Percentiles rank a stretch among this genome's conserved stretches.
Evolutionary conservation across 2,113 vertebrate genomes (phyloP).

Genomic region (Strix uralensis): DNA sequence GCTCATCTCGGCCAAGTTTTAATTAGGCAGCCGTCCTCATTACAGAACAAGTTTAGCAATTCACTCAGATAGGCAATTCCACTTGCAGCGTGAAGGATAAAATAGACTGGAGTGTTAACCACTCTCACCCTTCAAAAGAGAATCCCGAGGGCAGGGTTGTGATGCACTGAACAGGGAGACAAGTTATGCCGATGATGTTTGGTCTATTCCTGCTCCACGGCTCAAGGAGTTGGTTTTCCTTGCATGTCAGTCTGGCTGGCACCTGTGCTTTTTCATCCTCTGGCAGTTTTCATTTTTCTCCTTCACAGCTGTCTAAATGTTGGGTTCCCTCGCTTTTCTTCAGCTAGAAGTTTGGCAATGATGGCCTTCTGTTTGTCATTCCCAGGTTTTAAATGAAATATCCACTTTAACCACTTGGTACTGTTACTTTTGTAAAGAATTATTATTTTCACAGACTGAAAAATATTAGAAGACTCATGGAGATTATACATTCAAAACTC

Average conservation of each 20-base stretch:
- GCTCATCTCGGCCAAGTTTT: background rate
- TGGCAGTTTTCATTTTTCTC: background rate
- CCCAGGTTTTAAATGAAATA: background rate
- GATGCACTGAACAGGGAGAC: background rate
- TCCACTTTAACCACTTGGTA: background rate
- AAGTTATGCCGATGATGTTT: background rate
- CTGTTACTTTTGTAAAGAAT: background rate
- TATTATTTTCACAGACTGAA: background rate
- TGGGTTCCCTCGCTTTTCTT: background rate
- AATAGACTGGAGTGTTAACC: background rate
- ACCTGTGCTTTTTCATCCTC: background rate
- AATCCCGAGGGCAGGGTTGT: background rate
- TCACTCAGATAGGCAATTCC: background rate
- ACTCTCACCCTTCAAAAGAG: background rate
- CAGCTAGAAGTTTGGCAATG: background rate
- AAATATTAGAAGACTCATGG: background rate
- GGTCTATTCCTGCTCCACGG: slow-evolving; percentile 4
- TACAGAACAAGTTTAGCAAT: background rate
- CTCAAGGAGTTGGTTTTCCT: background rate
- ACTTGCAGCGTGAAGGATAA: background rate
- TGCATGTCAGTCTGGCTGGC: background rate
- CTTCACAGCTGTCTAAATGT: background rate
- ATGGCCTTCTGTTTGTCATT: background rate
- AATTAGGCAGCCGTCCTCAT: background rate
- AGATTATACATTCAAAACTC: background rate